Conservation (phyloP, 2,888 invertebrate species). For the Epicampocera succincta region DNA sequence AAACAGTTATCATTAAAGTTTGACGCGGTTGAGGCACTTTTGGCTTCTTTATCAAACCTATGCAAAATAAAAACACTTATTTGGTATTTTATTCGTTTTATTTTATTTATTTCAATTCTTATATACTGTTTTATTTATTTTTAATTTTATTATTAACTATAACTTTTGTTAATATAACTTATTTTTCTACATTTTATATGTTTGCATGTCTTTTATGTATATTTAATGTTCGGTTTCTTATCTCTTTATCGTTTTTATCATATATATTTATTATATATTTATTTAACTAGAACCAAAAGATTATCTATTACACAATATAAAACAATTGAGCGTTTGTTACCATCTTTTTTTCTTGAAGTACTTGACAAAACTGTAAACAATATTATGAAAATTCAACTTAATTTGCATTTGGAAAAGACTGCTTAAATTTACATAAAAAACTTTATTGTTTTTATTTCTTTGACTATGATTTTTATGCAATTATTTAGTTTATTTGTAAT, state of each 20-base stretch:
- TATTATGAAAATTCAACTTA: slow-evolving; percentile 18
- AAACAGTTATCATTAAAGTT: too few relatives aligned
- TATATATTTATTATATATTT: slow-evolving; percentile 3
- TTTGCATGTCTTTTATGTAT: slow-evolving; percentile 39
- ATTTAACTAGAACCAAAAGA: slow-evolving; percentile 52
- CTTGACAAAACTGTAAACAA: slow-evolving; percentile 38
- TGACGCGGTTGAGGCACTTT: too few relatives aligned
- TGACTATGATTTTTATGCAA: slow-evolving; percentile 33
- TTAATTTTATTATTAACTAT: slow-evolving; percentile 64
- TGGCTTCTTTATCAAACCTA: too few relatives aligned
- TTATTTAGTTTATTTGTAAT: slow-evolving; percentile 47
- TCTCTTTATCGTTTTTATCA: slow-evolving; percentile 24
- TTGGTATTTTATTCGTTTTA: slow-evolving; percentile 40
- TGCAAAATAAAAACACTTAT: slow-evolving; percentile 26
- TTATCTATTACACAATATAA: slow-evolving; percentile 58
- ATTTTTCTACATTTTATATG: slow-evolving; percentile 56
- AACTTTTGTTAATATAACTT: slow-evolving; percentile 68
- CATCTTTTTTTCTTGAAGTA: slow-evolving; percentile 28
- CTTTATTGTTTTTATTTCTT: slow-evolving; percentile 13
- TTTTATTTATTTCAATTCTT: slow-evolving; percentile 64
- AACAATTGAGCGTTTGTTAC: slow-evolving; percentile 58
- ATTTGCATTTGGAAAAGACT: slow-evolving; percentile 32
- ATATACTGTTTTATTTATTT: slow-evolving; percentile 34
- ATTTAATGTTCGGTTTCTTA: slow-evolving; percentile 35
- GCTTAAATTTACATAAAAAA: slow-evolving; percentile 32